Evolutionary conservation across 2,888 invertebrate genomes (phyloP).

Genomic region (Trissoscelio sp.): DNA sequence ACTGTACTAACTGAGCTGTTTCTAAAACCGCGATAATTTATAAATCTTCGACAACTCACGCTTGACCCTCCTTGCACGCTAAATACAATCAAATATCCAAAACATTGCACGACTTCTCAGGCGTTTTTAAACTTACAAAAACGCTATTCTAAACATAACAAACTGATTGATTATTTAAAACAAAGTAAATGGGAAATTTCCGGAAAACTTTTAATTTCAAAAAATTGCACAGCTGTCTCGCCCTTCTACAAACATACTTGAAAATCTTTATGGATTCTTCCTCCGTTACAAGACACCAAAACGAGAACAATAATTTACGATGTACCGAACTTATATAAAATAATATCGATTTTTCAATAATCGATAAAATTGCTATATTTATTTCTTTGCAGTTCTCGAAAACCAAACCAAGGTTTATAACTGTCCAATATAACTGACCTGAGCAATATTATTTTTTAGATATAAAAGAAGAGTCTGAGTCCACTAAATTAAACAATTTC

Average conservation of each 20-base stretch:
- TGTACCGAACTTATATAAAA: not conserved
- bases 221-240: too few species aligned
- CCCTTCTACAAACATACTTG: too few species aligned
- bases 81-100: conserved; percentile 22
- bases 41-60: conserved; percentile 79
- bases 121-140: too few species aligned
- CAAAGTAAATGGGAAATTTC: too few species aligned
- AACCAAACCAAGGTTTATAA: not conserved
- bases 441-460: not conserved
- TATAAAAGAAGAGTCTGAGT: too few species aligned
- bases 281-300: too few species aligned
- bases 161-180: too few species aligned
- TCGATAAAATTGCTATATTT: not conserved
- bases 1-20: conserved; percentile 74
- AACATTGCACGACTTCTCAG: not conserved
- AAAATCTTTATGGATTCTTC: too few species aligned
- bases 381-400: not conserved
- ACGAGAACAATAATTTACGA: not conserved
- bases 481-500: not conserved
- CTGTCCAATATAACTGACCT: not conserved
- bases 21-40: conserved; percentile 76
- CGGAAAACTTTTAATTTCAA: too few species aligned
- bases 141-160: too few species aligned
- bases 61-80: conserved; percentile 76
- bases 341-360: not conserved